Conservation (phyloP, 2,888 invertebrate species). For the Melieria crassipennis region DNA sequence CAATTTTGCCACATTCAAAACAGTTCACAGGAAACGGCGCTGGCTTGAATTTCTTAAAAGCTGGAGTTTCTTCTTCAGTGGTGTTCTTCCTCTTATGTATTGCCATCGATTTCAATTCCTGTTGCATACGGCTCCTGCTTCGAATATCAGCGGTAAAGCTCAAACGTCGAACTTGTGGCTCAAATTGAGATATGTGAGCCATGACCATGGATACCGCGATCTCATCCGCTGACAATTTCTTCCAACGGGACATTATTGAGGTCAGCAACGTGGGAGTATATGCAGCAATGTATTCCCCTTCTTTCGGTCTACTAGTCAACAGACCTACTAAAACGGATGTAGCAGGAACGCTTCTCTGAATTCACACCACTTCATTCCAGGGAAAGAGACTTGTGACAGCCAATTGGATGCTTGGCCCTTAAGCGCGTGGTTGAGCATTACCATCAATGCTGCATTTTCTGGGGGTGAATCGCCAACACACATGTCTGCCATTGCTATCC, state of each 20-base stretch:
- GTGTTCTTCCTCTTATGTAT: neutral
- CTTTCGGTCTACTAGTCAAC: neutral
- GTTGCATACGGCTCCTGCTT: neutral
- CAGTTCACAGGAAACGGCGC: neutral
- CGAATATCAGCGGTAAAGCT: conserved; percentile 17
- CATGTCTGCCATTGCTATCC: conserved; percentile 9
- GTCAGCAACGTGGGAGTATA: conserved; percentile 14
- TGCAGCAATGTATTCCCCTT: neutral
- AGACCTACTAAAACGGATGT: too few species aligned
- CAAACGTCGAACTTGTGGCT: neutral
- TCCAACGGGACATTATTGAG: conserved; percentile 15
- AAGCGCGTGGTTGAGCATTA: conserved; percentile 13
- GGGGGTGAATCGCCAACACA: neutral
- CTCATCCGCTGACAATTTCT: neutral
- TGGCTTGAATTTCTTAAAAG: neutral
- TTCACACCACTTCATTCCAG: conserved; percentile 25
- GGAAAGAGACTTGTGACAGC: conserved; percentile 19
- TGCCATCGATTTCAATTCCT: conserved; percentile 11
- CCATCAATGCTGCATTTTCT: conserved; percentile 1
- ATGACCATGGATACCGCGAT: neutral
- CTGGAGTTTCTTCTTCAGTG: too few species aligned
- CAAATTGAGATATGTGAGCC: neutral
- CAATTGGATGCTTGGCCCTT: conserved; percentile 21
- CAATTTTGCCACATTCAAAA: neutral
- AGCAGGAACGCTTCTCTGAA: neutral